Conservation (phyloP, 1,140 invertebrate genomes). For the Bicyclus anynana region DNA sequence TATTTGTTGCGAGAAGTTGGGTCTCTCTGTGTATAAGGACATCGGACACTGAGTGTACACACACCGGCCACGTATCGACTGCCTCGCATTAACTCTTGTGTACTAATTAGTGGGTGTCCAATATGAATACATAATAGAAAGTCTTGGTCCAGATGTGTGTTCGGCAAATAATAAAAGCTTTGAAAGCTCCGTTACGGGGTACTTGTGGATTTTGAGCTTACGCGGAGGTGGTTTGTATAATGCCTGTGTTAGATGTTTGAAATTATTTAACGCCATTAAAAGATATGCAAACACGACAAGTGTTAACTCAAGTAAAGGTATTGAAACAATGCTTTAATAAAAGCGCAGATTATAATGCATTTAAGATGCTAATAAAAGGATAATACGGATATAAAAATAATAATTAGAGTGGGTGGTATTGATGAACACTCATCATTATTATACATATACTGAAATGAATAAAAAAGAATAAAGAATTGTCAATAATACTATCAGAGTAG, state of each 20-base stretch:
- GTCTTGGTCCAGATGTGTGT: slow-evolving; percentile 66
- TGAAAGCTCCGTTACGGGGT: slow-evolving; percentile 56
- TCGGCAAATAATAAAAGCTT: slow-evolving; percentile 68
- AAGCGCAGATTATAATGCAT: neutral
- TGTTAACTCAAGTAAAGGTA: neutral
- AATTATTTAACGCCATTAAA: slow-evolving; percentile 25
- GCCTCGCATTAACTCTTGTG: slow-evolving; percentile 67
- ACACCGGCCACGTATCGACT: slow-evolving; percentile 59
- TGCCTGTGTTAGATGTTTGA: slow-evolving; percentile 9
- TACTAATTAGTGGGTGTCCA: slow-evolving; percentile 75
- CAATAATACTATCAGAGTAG: too few relatives aligned
- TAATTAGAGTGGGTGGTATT: too few relatives aligned
- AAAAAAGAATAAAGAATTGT: too few relatives aligned
- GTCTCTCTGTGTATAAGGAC: slow-evolving; percentile 48
- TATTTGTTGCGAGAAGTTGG: neutral
- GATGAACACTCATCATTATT: too few relatives aligned
- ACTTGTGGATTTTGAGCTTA: slow-evolving; percentile 54
- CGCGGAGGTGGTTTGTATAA: slow-evolving; percentile 35
- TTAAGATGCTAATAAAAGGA: neutral
- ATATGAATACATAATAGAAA: slow-evolving; percentile 74
- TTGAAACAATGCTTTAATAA: neutral
- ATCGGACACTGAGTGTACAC: slow-evolving; percentile 51
- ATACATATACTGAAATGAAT: too few relatives aligned
- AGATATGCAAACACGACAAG: slow-evolving; percentile 9
- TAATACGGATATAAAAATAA: too few relatives aligned